A percentile compares a stretch with the other conserved stretches of the same genome.
These are phyloP conservation scores for Rhombomys opimus DNA, from an alignment of 2,113 vertebrate genomes.

Conservation along the genomic window DNA sequence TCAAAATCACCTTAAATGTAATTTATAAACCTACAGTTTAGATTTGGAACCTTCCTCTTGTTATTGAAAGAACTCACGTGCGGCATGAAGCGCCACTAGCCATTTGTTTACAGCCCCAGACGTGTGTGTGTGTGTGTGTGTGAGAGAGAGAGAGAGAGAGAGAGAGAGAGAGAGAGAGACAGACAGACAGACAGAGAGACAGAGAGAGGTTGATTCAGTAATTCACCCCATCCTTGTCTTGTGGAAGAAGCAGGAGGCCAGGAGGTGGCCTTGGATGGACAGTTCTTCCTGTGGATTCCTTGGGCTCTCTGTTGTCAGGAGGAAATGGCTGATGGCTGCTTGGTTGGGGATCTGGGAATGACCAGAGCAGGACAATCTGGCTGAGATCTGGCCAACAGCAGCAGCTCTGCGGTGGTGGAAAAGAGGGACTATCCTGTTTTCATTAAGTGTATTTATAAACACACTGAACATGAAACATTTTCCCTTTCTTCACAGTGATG, in stretches of 20 bases:
- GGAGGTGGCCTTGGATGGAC: neutral
- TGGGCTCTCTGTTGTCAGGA: neutral
- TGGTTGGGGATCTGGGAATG: neutral
- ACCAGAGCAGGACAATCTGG: conserved; percentile 8
- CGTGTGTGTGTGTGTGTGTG: neutral
- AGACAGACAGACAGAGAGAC: no score
- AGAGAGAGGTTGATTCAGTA: neutral
- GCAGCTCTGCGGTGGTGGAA: neutral
- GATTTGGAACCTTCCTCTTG: neutral
- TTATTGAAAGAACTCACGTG: accelerated
- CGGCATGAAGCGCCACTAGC: accelerated
- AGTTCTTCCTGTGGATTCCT: neutral
- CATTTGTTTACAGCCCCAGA: neutral
- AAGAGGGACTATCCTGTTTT: conserved; percentile 81
- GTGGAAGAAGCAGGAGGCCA: neutral
- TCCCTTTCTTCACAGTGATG: conserved; percentile 84
- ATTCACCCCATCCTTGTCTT: neutral
- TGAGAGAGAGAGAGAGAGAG: no score
- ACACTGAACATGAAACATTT: conserved; percentile 83
- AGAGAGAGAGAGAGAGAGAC: no score
- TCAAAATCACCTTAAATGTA: neutral
- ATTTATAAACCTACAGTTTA: accelerated
- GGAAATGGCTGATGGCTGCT: neutral
- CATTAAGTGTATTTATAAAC: conserved; percentile 85
- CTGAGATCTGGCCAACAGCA: conserved; percentile 63